Base-by-base conservation (phyloP, 2,113 vertebrate species). In the Perca fluviatilis region DNA sequence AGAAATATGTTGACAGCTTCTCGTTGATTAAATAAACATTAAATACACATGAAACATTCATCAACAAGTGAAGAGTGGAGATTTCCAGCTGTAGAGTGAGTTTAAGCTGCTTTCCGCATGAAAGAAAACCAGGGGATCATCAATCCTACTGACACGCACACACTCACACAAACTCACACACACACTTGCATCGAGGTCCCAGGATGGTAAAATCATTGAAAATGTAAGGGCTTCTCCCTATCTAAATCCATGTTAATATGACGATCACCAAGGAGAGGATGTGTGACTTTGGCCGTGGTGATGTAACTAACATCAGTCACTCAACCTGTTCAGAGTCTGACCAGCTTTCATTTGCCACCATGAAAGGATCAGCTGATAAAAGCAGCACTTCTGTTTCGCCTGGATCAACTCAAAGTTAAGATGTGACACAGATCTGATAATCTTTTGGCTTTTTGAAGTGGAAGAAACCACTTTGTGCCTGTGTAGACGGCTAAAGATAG, bases 231-330 rank as follows among this genome's bases (percentile, higher is more conserved):
- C 68, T 60, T 74, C 60, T 68, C 54, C 40, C 65, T 16, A 36
- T 68, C 87, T 69, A 73, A 83, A 84, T 70, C 85, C 47, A 72
- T 50, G 91, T 93, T 92, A 82, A 92, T 51, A 90, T 91, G 90
- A 79, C 89, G 2, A 93, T 91, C 68, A 49, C 75, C 83, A 74
- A 83, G 70, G 70, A 74, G 65, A 80, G 69, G 86, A 85, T 82
- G 78, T 66, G 80, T 86, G 47, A 47, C 76, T 83, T 51, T 76
- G 54, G 61, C 63, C 60, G 54, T 19, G 56, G 53, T 91, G 87
- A 87, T 75, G 72, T 82, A 88, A 91, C 83, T 14, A 33, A 43
- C 78, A 76, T 74, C 71, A 27, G 64, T 51, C 2, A 0, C 66
- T 71, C 72, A 62, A 70, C 65, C 47, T 73, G 67, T 54, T 25